These are phyloP conservation scores for Microcebus lehilahytsara DNA, from an alignment of 2,113 vertebrate genomes.

Conservation along the genomic window DNA sequence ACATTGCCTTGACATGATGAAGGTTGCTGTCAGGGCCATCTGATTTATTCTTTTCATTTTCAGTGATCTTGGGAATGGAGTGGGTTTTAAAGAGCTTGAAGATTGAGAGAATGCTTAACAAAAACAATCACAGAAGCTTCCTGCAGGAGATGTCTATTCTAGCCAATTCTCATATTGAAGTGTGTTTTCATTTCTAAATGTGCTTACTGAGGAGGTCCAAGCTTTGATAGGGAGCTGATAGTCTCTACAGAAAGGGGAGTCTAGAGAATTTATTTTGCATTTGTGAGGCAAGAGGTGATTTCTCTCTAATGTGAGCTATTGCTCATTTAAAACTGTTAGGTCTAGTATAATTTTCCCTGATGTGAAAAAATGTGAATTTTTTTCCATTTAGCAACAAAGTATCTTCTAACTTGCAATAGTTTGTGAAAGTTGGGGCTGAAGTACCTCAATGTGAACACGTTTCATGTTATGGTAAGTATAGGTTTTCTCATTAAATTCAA, in stretches of 20 bases:
- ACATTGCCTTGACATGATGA: neutral
- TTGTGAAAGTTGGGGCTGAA: neutral
- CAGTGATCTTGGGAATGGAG: neutral
- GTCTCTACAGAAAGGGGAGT: neutral
- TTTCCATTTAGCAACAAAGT: conserved; percentile 41
- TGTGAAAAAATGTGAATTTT: neutral
- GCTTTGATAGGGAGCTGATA: neutral
- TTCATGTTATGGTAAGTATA: neutral
- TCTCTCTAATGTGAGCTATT: neutral
- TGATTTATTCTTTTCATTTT: neutral
- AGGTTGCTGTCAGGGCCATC: neutral
- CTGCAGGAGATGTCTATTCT: neutral
- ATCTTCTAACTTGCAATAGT: neutral
- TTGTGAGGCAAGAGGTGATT: conserved; percentile 8
- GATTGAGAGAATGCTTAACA: neutral
- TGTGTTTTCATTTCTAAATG: neutral
- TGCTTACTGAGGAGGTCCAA: neutral
- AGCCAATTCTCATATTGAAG: neutral
- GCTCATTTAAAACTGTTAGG: neutral
- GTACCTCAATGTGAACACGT: neutral
- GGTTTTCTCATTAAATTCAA: conserved; percentile 31
- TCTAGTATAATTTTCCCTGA: neutral
- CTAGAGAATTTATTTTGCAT: conserved; percentile 26
- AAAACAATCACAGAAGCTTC: neutral
- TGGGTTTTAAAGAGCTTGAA: neutral